Evolutionary conservation across 2,797 vertebrate genomes (phyloP).

Genomic region (Eremophila alpestris): DNA sequence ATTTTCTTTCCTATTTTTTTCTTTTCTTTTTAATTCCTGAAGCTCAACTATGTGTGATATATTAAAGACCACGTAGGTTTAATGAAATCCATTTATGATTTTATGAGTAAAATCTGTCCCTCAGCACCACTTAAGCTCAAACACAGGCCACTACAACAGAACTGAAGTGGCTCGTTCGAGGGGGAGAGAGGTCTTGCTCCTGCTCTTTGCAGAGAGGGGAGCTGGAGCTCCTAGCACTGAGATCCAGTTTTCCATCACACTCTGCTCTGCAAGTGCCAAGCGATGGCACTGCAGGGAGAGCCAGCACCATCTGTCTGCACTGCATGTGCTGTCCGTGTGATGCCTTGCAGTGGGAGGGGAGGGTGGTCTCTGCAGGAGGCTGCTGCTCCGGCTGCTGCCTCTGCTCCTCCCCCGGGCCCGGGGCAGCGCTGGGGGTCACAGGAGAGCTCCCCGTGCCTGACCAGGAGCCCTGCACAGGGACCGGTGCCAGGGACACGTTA

Average conservation of each 20-base stretch:
- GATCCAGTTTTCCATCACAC: background rate
- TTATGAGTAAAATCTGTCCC: constrained; percentile 51
- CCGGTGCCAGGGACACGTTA: background rate
- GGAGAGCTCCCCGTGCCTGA: background rate
- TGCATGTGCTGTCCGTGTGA: background rate
- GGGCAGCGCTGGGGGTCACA: fast-evolving
- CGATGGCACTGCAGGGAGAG: background rate
- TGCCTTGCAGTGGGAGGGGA: background rate
- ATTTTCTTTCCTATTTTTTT: background rate
- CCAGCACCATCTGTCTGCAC: background rate
- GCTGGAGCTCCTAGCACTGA: background rate
- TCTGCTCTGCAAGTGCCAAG: background rate
- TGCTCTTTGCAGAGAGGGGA: background rate
- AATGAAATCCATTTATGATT: constrained; percentile 64
- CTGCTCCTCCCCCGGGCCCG: background rate
- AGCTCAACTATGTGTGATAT: constrained; percentile 23
- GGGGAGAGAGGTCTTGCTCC: background rate
- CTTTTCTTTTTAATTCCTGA: background rate
- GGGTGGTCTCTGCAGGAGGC: background rate
- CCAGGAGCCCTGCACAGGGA: fast-evolving
- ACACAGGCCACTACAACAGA: constrained; percentile 6
- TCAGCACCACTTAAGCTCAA: constrained; percentile 8
- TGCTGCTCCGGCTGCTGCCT: background rate
- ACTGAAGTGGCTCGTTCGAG: background rate
- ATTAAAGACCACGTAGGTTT: constrained; percentile 15